Percentiles rank a stretch among this genome's conserved stretches.
These are phyloP conservation scores for Penelope pileata DNA, from an alignment of 2,113 vertebrate species.

Conservation along the genomic window DNA sequence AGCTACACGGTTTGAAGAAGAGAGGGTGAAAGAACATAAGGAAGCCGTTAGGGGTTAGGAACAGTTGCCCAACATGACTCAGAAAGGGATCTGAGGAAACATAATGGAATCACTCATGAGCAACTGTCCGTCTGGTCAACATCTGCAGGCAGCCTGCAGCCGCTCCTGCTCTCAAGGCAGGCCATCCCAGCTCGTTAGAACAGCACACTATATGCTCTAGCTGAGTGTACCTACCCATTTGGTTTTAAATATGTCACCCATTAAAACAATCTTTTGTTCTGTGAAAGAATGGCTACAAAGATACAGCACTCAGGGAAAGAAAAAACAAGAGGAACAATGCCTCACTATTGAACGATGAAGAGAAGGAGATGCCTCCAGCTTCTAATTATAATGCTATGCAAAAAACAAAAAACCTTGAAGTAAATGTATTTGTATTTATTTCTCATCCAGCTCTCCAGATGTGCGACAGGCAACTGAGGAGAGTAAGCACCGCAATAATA, in stretches of 20 bases:
- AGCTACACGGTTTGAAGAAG: background rate
- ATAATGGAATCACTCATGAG: conserved; percentile 28
- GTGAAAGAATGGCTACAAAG: background rate
- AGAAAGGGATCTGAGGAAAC: conserved; percentile 1
- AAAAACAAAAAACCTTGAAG: background rate
- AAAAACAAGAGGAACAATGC: background rate
- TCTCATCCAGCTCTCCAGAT: background rate
- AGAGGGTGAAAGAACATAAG: background rate
- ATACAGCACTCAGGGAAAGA: background rate
- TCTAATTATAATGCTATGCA: background rate
- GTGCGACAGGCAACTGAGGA: background rate
- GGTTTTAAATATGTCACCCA: background rate
- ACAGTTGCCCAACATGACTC: background rate
- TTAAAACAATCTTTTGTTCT: background rate
- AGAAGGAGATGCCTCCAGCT: background rate
- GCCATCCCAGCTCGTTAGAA: background rate
- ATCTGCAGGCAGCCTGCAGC: conserved; percentile 12
- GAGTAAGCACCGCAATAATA: background rate
- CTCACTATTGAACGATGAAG: background rate
- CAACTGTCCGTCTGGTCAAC: background rate
- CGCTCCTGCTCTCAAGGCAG: background rate
- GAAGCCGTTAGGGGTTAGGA: conserved; percentile 29
- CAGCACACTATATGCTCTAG: background rate
- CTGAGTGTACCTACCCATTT: background rate
- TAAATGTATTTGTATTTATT: background rate